Evolutionary conservation across 2,797 vertebrate genomes (phyloP).

Genomic region (Heteromormyrus szaboi): DNA sequence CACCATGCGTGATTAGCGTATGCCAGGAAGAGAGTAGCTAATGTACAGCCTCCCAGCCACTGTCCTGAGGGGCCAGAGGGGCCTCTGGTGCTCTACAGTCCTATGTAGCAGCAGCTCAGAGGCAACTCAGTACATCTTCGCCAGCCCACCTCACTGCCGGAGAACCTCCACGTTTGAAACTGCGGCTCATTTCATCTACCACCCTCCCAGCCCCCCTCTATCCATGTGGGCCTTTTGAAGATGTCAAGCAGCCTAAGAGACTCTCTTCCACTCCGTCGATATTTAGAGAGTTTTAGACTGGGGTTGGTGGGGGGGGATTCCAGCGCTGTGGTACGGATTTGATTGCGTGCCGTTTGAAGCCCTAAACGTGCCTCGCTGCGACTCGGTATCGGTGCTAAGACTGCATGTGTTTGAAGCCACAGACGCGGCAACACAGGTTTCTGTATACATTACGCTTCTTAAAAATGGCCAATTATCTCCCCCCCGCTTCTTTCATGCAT

Average conservation of each 20-base stretch:
- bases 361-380: conserved; percentile 66
- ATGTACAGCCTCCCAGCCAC: no score
- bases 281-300: conserved; percentile 7
- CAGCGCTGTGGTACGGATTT: conserved; percentile 45
- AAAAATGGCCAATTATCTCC: conserved; percentile 65
- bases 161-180: conserved; percentile 27
- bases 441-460: conserved; percentile 57
- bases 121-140: not conserved
- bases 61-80: not conserved
- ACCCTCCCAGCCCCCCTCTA: conserved; percentile 17
- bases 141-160: not conserved
- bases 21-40: not conserved
- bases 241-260: conserved; percentile 40
- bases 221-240: conserved; percentile 47
- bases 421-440: conserved; percentile 62
- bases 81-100: not conserved
- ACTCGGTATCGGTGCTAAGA: conserved; percentile 63
- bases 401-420: conserved; percentile 59
- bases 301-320: conserved; percentile 6
- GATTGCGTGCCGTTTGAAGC: conserved; percentile 70
- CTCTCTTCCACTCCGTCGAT: conserved; percentile 37
- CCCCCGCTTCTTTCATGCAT: conserved; percentile 48
- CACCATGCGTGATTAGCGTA: not conserved
- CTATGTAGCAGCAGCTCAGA: not conserved
- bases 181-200: conserved; percentile 9